Conservation (phyloP, 2,888 invertebrate species). For the Zaprionus bogoriensis region DNA sequence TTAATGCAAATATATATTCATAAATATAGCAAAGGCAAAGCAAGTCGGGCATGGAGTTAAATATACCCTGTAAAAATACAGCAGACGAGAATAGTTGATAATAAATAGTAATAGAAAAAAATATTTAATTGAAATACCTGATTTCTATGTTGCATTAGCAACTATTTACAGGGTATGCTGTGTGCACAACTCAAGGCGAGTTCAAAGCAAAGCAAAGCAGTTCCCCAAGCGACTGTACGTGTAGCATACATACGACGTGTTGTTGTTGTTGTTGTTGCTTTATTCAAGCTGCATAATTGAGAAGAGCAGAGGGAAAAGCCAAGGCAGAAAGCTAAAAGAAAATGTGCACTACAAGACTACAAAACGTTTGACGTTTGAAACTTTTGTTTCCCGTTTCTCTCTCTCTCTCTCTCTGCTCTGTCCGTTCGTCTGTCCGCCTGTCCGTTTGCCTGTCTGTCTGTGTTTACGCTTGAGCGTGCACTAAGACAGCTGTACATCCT, state of each 20-base stretch:
- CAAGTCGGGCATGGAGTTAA: too few relatives aligned
- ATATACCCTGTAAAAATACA: constrained; percentile 1
- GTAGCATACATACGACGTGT: constrained; percentile 59
- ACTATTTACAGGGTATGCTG: not conserved
- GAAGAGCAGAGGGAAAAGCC: constrained; percentile 36
- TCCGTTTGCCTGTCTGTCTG: constrained; percentile 30
- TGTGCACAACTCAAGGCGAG: not conserved
- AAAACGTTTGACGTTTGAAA: constrained; percentile 69
- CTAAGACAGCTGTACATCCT: constrained; percentile 61
- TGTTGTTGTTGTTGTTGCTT: constrained; percentile 30
- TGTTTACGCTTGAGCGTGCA: constrained; percentile 52
- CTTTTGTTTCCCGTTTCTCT: constrained; percentile 27
- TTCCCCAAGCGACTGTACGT: constrained; percentile 7
- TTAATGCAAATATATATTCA: constrained; percentile 5
- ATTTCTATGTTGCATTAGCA: not conserved
- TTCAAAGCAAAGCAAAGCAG: too few relatives aligned
- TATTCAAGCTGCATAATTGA: constrained; percentile 70
- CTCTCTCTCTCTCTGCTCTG: not conserved
- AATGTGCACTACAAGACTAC: constrained; percentile 35
- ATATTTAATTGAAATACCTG: too few relatives aligned
- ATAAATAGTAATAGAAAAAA: too few relatives aligned
- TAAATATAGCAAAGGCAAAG: not conserved
- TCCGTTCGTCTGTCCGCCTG: constrained; percentile 27
- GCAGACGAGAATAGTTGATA: too few relatives aligned
- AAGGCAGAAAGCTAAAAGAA: constrained; percentile 20